Conservation (phyloP, 2,113 vertebrate genomes). For the Micromys minutus region DNA sequence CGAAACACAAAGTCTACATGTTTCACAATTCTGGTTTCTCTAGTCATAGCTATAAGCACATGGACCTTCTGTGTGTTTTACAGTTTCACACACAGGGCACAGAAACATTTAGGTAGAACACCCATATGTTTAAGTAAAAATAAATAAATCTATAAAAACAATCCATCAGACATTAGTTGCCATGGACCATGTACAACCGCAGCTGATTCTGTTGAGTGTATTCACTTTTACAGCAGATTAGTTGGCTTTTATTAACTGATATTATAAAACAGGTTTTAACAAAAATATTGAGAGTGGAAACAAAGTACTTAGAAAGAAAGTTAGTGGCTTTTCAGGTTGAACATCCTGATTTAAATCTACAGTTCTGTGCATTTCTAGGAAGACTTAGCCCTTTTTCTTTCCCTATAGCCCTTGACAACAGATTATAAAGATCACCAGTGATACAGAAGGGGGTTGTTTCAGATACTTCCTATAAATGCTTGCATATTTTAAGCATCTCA, state of each 20-base stretch:
- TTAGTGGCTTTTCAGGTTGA: background rate
- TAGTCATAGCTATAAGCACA: background rate
- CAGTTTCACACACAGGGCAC: background rate
- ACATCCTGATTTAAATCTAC: background rate
- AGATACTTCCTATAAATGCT: background rate
- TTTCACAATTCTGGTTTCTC: background rate
- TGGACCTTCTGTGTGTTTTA: background rate
- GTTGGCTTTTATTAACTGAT: background rate
- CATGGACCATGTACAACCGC: background rate
- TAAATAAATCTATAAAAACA: background rate
- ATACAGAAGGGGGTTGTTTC: background rate
- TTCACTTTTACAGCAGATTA: background rate
- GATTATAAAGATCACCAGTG: background rate
- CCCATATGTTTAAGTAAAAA: background rate
- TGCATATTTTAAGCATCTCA: conserved; percentile 3
- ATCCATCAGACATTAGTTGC: background rate
- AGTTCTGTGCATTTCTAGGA: background rate
- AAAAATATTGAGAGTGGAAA: background rate
- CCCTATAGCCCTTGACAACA: background rate
- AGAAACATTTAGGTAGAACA: background rate
- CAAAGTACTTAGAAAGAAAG: background rate
- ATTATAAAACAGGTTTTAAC: background rate
- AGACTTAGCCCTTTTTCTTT: background rate
- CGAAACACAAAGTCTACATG: background rate
- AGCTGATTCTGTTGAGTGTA: background rate